Evolutionary conservation across 2,797 vertebrate species (phyloP).

Genomic region (Cryptoblepharus egeriae): DNA sequence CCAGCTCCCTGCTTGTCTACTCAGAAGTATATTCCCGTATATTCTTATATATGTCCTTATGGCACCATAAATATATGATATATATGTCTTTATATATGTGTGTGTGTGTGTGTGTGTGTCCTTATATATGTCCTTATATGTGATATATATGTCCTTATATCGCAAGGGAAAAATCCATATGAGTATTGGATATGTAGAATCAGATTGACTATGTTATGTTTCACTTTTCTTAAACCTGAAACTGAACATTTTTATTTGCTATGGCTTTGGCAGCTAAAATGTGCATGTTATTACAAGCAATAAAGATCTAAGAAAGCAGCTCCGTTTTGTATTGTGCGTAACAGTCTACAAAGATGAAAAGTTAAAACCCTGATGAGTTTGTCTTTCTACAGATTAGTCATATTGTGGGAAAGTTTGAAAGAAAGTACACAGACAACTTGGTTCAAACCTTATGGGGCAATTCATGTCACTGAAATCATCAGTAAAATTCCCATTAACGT

Average conservation of each 20-base stretch:
- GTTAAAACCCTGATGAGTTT: constrained; percentile 15
- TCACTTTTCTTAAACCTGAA: neutral
- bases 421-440: neutral
- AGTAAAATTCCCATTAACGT: neutral
- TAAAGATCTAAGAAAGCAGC: neutral
- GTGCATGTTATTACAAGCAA: neutral
- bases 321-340: neutral
- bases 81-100: too few relatives aligned
- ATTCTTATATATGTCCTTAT: too few relatives aligned
- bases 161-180: neutral
- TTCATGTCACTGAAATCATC: neutral
- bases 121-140: too few relatives aligned
- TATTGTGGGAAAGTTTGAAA: neutral
- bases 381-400: constrained; percentile 4
- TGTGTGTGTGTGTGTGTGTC: too few relatives aligned
- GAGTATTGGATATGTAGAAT: neutral
- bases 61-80: too few relatives aligned
- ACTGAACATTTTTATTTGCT: neutral
- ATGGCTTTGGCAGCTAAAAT: neutral
- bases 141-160: too few relatives aligned
- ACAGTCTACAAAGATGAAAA: neutral
- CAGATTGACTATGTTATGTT: neutral
- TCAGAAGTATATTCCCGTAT: too few relatives aligned
- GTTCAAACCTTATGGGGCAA: neutral
- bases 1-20: too few relatives aligned